Evolutionary conservation across 1,140 invertebrate genomes (phyloP), one percentile per base, ranked within the genome.

Genomic region (Zophobas atratus): DNA sequence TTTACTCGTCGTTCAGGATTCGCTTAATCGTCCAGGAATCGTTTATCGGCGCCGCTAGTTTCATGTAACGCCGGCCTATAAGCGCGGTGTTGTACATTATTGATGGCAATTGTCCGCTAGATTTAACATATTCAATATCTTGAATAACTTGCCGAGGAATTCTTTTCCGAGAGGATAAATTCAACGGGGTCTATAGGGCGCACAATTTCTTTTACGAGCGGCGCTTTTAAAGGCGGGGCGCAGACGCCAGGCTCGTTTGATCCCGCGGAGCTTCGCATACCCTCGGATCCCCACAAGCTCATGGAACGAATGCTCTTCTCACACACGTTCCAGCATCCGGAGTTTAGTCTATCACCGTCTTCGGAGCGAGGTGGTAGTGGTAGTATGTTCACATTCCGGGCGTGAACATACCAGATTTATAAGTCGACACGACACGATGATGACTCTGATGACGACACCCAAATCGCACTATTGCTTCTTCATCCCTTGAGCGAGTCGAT

Each of bases 121-220:
- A 84, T 83, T 84, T 71, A 82, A 81, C 81, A 76, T 75, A 75
- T 74, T 81, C 77, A 82, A 81, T 82, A 78, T 79, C 76, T 78
- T 72, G 60, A 81, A 70, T 81, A 74, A 81, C 78, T 74, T 74
- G 51, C 71, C 41, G 32, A 57, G 36, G 53, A 75, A 80, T 76
- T 81, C 55, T 74, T 72, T 80, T 81, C 78, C 78, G 67, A 80
- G 76, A 77, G 80, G 71, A 77, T 81, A 79, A 78, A 80, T 81
- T 78, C 75, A 20, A 57, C 63, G 57, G 76, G 76, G 77, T 80
- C 76, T 74, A 63, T 77, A 76, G 82, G 81, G 79, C 81, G 78
- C 74, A 76, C 75, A 79, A 75, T 79, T 76, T 74, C 75, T 79
- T 77, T 70, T 77, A 63, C 38, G 55, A 77, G 71, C 67, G 51